Evolutionary conservation across 2,797 vertebrate species (phyloP).

Genomic region (Philypnodon macrostomus): DNA sequence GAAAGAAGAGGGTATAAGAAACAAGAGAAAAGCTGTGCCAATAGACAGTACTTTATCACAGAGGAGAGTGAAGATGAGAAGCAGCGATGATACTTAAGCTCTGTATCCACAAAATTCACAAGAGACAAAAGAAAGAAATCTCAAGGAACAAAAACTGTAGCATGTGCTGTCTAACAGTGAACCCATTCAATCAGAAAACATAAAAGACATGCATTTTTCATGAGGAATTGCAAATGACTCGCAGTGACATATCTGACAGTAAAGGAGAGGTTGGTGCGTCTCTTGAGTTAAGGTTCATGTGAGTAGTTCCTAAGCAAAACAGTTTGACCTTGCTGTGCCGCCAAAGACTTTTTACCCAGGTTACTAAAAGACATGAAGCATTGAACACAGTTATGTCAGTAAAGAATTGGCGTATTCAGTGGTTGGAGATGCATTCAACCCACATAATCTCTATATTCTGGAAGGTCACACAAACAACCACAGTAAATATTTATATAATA

Average conservation of each 20-base stretch:
- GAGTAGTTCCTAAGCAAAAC: slow-evolving; percentile 5
- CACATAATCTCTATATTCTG: too few relatives aligned
- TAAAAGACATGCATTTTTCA: slow-evolving; percentile 51
- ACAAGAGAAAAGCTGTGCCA: slow-evolving; percentile 37
- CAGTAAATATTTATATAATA: too few relatives aligned
- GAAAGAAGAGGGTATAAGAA: slow-evolving; percentile 10
- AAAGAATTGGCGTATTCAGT: too few relatives aligned
- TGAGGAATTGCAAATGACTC: slow-evolving; percentile 30
- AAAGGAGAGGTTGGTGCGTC: slow-evolving; percentile 12
- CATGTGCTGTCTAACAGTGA: slow-evolving; percentile 14
- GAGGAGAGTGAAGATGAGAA: too few relatives aligned
- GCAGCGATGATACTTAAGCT: slow-evolving; percentile 12
- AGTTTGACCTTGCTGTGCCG: slow-evolving; percentile 34
- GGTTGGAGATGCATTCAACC: too few relatives aligned
- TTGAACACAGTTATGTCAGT: too few relatives aligned
- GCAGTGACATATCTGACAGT: slow-evolving; percentile 43
- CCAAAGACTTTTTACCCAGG: slow-evolving; percentile 11
- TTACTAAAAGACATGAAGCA: slow-evolving; percentile 11
- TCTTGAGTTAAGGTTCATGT: not conserved
- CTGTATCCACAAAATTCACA: not conserved
- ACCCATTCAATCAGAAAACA: slow-evolving; percentile 38
- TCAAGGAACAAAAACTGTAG: not conserved
- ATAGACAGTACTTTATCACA: slow-evolving; percentile 19
- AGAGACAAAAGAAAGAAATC: not conserved
- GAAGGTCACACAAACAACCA: too few relatives aligned